Conservation (phyloP, 2,113 vertebrate species). For the Paralichthys olivaceus region DNA sequence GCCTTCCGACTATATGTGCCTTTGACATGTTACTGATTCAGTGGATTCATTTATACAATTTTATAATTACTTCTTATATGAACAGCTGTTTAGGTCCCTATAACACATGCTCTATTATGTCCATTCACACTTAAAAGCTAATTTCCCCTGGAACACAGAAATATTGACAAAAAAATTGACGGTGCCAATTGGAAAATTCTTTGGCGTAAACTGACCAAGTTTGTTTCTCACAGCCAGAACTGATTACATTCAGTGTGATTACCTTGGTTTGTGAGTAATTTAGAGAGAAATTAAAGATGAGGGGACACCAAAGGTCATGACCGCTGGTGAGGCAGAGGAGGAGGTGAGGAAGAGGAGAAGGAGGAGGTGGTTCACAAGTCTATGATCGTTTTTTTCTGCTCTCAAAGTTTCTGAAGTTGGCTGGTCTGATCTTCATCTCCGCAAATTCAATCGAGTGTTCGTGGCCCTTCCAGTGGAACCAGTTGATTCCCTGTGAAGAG, state of each 20-base stretch:
- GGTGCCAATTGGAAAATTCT: constrained; percentile 32
- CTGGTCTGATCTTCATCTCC: constrained; percentile 95
- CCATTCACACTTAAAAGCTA: constrained; percentile 15
- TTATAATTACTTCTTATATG: background rate
- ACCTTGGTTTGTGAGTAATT: constrained; percentile 17
- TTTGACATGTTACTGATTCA: constrained; percentile 36
- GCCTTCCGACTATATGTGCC: constrained; percentile 54
- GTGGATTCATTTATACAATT: constrained; percentile 23
- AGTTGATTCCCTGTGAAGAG: constrained; percentile 91
- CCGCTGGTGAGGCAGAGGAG: background rate
- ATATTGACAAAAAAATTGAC: constrained; percentile 16
- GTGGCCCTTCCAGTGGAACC: constrained; percentile 99
- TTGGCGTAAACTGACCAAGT: constrained; percentile 23
- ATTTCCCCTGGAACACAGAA: constrained; percentile 19
- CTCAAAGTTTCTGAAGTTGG: constrained; percentile 91
- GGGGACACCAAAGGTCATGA: constrained; percentile 5
- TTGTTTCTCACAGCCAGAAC: constrained; percentile 21
- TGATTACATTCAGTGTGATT: constrained; percentile 25
- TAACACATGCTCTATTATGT: constrained; percentile 18
- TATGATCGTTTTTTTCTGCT: constrained; percentile 91
- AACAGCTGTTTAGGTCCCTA: constrained; percentile 28
- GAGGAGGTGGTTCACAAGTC: constrained; percentile 12
- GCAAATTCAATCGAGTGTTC: constrained; percentile 95
- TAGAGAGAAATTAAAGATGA: constrained; percentile 15
- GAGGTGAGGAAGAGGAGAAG: background rate